Conservation (phyloP, 2,888 invertebrate genomes). For the Tenthredo mesomela region DNA sequence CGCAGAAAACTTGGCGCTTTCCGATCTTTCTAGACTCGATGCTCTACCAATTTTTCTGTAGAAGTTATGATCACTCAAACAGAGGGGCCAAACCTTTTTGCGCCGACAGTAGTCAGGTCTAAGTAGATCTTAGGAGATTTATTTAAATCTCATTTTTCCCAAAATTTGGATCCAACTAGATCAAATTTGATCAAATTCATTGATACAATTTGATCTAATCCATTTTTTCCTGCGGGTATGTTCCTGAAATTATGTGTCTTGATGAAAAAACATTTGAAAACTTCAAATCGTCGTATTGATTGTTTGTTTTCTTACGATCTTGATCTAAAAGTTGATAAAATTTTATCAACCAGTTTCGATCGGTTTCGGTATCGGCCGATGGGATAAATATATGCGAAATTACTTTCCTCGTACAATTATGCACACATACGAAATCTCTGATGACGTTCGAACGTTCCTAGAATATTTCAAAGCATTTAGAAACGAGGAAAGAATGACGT, state of each 20-base stretch:
- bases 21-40: too few relatives aligned
- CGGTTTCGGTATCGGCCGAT: background rate
- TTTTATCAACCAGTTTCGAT: background rate
- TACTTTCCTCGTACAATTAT: background rate
- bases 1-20: too few relatives aligned
- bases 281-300: background rate
- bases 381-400: background rate
- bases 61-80: too few relatives aligned
- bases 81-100: too few relatives aligned
- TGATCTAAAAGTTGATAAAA: background rate
- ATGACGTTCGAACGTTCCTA: background rate
- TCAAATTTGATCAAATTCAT: too few relatives aligned
- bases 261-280: background rate
- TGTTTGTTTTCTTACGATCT: background rate
- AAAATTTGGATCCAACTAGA: too few relatives aligned
- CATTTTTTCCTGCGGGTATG: too few relatives aligned
- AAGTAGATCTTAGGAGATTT: too few relatives aligned
- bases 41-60: too few relatives aligned
- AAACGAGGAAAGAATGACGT: background rate
- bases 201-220: too few relatives aligned
- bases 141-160: too few relatives aligned
- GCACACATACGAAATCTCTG: background rate
- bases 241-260: background rate
- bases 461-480: background rate
- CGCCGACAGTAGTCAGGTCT: too few relatives aligned